A percentile compares a stretch with the other conserved stretches of the same genome.
These are phyloP conservation scores for Hippocampus abdominalis DNA, from an alignment of 2,113 vertebrate species.

Conservation along the genomic window DNA sequence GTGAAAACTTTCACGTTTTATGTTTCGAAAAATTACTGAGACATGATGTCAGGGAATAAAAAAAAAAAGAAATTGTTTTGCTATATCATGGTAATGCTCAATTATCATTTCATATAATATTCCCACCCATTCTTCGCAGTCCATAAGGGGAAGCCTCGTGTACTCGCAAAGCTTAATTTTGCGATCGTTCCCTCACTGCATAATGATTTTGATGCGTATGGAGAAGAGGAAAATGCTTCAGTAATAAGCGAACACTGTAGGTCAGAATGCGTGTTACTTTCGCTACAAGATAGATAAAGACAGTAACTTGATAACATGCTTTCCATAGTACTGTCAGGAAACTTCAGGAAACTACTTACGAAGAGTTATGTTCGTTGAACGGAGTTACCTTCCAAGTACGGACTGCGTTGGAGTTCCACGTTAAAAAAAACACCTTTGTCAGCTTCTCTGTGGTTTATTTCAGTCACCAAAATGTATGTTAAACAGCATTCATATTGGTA, in stretches of 20 bases:
- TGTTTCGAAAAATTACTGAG: too few species aligned
- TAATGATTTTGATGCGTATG: not conserved
- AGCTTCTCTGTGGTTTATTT: not conserved
- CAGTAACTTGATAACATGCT: constrained; percentile 19
- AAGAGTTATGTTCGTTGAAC: not conserved
- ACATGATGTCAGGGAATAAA: too few species aligned
- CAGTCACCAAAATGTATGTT: not conserved
- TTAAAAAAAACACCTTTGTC: not conserved
- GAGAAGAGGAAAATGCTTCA: not conserved
- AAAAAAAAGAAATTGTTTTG: too few species aligned
- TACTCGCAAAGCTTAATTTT: not conserved
- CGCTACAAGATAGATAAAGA: not conserved
- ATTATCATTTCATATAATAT: not conserved
- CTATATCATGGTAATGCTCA: too few species aligned
- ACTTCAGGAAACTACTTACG: constrained; percentile 8
- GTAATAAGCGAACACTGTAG: not conserved
- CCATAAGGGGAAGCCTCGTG: not conserved
- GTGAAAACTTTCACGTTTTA: too few species aligned
- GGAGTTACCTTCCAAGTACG: constrained; percentile 12
- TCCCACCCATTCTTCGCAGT: too few species aligned
- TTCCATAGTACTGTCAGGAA: not conserved
- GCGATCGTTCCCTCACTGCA: not conserved
- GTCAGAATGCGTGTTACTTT: not conserved
- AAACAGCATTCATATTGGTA: not conserved
- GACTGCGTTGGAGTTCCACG: not conserved